Conservation (phyloP, 92 coral and sea anemone genomes). For the Phenganax marumi region DNA sequence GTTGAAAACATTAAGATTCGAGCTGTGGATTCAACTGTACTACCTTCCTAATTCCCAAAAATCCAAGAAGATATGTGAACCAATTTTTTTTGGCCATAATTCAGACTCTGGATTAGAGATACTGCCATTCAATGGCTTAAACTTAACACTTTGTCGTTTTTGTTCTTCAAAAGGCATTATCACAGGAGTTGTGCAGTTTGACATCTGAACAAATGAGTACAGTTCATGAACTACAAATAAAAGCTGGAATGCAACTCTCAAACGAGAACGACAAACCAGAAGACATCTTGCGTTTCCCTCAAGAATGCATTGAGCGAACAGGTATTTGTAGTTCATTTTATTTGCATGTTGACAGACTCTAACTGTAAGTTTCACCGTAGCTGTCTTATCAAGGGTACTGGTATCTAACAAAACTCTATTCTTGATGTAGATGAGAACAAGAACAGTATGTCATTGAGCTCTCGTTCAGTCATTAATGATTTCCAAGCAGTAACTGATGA, state of each 20-base stretch:
- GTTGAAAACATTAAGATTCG: no score
- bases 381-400: no score
- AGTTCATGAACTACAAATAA: conserved; percentile 5
- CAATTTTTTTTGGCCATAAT: no score
- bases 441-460: neutral
- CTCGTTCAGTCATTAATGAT: conserved; percentile 39
- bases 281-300: neutral
- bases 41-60: no score
- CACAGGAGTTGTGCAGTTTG: neutral
- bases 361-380: neutral
- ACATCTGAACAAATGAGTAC: conserved; percentile 1
- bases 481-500: conserved; percentile 75
- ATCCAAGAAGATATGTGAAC: no score
- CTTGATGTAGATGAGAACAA: neutral
- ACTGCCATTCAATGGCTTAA: no score
- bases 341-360: neutral
- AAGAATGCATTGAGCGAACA: neutral
- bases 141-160: no score
- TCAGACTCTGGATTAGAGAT: no score
- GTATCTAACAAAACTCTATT: neutral
- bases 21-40: no score
- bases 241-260: conserved; percentile 19
- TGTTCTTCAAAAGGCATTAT: neutral
- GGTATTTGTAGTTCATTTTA: neutral
- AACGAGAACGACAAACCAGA: neutral